These are phyloP conservation scores for Leucosticte australis DNA, from an alignment of 2,113 vertebrate species.

Conservation along the genomic window DNA sequence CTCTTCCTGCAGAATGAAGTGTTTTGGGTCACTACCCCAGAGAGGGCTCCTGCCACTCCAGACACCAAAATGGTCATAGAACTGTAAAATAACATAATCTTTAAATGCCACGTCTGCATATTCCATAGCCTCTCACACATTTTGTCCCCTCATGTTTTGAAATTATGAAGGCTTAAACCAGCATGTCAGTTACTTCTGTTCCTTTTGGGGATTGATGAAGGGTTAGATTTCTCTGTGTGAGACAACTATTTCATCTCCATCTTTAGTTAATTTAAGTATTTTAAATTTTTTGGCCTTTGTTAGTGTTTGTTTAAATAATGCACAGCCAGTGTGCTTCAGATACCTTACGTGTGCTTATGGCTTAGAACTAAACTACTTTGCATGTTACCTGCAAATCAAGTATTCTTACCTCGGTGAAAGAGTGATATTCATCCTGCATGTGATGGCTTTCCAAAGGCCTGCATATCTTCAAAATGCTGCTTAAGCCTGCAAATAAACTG, in stretches of 20 bases:
- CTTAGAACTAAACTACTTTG: not conserved
- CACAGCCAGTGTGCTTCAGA: not conserved
- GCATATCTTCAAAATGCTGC: not conserved
- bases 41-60: not conserved
- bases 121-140: not conserved
- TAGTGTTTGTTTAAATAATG: not conserved
- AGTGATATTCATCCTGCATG: not conserved
- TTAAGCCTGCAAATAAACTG: not conserved
- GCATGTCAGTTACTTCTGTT: not conserved
- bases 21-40: not conserved
- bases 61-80: not conserved
- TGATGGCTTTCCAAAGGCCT: not conserved
- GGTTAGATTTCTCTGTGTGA: not conserved
- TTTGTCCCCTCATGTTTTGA: not conserved
- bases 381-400: not conserved
- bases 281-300: not conserved
- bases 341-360: not conserved
- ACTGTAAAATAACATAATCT: not conserved
- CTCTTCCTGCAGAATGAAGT: not conserved
- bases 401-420: not conserved
- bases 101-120: not conserved
- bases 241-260: not conserved
- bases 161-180: not conserved
- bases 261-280: not conserved
- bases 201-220: not conserved